Evolutionary conservation across 2,888 invertebrate species (phyloP).

Genomic region (Germaria angustata): DNA sequence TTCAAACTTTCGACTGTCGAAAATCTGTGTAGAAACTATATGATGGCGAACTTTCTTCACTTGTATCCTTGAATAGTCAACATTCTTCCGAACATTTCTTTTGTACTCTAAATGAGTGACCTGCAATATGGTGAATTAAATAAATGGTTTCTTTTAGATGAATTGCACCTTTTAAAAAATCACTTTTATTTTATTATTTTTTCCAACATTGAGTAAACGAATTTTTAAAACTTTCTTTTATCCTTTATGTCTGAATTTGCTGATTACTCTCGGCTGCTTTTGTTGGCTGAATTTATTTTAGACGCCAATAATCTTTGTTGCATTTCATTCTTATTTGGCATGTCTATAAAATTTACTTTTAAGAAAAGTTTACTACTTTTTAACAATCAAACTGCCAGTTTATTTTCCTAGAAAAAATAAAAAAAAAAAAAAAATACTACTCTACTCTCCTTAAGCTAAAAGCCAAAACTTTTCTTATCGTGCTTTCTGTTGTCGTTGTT

Average conservation of each 20-base stretch:
- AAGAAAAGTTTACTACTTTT: background rate
- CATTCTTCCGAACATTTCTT: too few species aligned
- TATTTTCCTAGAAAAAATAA: background rate
- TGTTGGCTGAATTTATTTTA: background rate
- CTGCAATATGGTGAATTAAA: too few species aligned
- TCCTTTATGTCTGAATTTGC: background rate
- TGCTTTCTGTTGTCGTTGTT: slow-evolving; percentile 17
- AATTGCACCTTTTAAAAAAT: too few species aligned
- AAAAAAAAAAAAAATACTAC: background rate
- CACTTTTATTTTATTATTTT: too few species aligned
- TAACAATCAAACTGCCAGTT: background rate
- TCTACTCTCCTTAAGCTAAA: background rate
- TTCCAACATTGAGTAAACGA: too few species aligned
- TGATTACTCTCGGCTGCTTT: background rate
- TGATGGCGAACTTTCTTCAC: too few species aligned
- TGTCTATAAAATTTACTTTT: background rate
- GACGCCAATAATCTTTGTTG: slow-evolving; percentile 12
- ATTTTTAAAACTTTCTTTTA: too few species aligned
- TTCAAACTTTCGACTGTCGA: too few species aligned
- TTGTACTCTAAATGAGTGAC: too few species aligned
- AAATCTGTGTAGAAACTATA: too few species aligned
- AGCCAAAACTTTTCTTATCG: slow-evolving; percentile 10
- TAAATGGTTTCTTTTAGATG: too few species aligned
- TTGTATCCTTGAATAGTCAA: too few species aligned
- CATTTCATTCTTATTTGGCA: background rate